phyloP scores from a whole-genome alignment of 2,888 invertebrate species.

The Oscheius onirici region DNA sequence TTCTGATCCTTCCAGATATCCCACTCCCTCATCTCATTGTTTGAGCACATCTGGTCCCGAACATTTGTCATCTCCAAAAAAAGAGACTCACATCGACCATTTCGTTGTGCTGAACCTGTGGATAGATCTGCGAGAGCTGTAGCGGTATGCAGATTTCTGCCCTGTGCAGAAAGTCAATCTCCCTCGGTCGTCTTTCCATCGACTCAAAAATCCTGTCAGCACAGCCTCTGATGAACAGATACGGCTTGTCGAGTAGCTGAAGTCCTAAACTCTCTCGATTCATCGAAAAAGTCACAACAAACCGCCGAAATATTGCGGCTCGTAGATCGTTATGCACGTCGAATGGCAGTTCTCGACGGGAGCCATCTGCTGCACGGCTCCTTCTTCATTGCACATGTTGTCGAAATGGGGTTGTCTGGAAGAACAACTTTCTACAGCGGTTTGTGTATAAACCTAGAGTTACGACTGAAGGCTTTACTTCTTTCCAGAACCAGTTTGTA shows the following conservation, averaged over 20 bases:
- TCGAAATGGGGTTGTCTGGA: conserved; percentile 51
- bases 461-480: conserved; percentile 18
- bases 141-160: conserved; percentile 51
- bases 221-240: conserved; percentile 56
- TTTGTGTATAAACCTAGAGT: no score
- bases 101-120: conserved; percentile 54
- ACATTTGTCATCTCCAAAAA: not conserved
- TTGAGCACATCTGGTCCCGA: no score
- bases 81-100: conserved; percentile 43
- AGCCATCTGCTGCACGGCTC: conserved; percentile 43
- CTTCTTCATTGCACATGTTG: conserved; percentile 45
- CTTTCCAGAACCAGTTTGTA: conserved; percentile 35
- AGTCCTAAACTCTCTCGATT: conserved; percentile 40
- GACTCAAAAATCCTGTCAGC: conserved; percentile 45
- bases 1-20: no score
- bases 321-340: conserved; percentile 57
- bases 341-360: conserved; percentile 49
- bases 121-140: conserved; percentile 55
- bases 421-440: not conserved
- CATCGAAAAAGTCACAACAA: not conserved
- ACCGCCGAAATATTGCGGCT: conserved; percentile 60
- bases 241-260: conserved; percentile 48
- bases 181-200: conserved; percentile 33
- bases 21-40: no score
- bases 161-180: conserved; percentile 52